phyloP scores from a whole-genome alignment of 2,113 vertebrate species.

The Lutjanus erythropterus region DNA sequence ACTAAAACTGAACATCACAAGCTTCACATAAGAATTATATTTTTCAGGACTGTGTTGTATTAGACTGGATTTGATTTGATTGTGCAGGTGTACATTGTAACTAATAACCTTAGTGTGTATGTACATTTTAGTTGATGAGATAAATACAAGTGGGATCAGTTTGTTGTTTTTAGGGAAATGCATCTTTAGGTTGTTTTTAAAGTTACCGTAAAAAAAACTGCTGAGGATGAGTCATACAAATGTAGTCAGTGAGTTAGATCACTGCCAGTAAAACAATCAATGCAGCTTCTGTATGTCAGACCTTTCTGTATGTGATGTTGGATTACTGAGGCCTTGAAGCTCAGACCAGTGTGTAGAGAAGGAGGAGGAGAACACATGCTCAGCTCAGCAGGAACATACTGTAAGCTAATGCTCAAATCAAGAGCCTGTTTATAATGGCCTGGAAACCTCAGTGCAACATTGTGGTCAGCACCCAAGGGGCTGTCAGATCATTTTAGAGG shows the following conservation, averaged over 20 bases:
- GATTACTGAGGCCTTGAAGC: neutral
- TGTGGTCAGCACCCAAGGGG: neutral
- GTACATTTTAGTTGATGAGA: no score
- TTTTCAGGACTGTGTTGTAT: neutral
- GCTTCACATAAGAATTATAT: neutral
- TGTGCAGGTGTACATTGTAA: neutral
- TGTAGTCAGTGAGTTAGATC: neutral
- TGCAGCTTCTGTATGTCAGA: neutral
- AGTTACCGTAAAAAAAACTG: neutral
- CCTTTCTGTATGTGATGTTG: neutral
- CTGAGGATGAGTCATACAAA: constrained; percentile 13
- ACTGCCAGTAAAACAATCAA: neutral
- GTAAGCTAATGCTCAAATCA: neutral
- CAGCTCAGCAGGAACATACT: neutral
- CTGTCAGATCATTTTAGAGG: neutral
- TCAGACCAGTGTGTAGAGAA: neutral
- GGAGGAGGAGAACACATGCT: neutral
- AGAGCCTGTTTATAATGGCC: neutral
- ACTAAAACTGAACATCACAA: neutral
- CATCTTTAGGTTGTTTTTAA: neutral
- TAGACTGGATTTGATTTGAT: neutral
- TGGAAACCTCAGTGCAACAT: neutral
- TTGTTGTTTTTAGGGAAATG: neutral
- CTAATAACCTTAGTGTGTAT: neutral
- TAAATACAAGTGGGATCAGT: no score